These are phyloP conservation scores for Perodicticus potto DNA, from an alignment of 2,797 vertebrate genomes.

Conservation along the genomic window DNA sequence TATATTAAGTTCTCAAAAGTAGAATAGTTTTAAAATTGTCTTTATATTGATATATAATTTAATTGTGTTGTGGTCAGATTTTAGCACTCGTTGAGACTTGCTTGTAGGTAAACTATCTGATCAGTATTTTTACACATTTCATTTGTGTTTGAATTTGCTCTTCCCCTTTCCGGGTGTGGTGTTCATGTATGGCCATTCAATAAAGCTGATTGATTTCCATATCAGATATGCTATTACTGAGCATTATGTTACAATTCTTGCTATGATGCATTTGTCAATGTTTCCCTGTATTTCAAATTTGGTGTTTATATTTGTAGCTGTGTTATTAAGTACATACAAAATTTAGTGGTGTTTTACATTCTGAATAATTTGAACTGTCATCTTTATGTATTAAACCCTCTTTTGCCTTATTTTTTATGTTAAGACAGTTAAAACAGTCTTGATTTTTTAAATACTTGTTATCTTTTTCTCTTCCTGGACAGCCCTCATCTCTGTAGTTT, in stretches of 20 bases:
- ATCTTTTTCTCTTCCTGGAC: neutral
- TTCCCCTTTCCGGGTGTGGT: neutral
- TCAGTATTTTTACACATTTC: neutral
- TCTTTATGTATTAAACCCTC: neutral
- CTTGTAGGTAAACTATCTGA: neutral
- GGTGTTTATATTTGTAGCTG: neutral
- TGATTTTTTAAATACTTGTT: slow-evolving; percentile 23
- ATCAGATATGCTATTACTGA: neutral
- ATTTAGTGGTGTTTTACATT: neutral
- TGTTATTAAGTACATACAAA: neutral
- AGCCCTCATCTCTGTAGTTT: neutral
- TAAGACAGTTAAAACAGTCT: neutral
- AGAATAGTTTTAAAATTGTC: neutral
- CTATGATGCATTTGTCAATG: neutral
- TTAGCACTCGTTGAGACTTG: neutral
- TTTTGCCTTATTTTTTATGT: neutral
- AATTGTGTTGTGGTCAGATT: neutral
- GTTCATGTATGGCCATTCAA: neutral
- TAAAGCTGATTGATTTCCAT: neutral
- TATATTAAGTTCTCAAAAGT: neutral
- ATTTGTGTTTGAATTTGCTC: neutral
- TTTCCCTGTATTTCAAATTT: slow-evolving; percentile 13
- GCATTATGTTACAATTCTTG: neutral
- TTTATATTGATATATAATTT: neutral
- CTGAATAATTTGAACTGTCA: neutral